Conservation (phyloP, 1,140 invertebrate genomes). For the Drosophila fuyamai region DNA sequence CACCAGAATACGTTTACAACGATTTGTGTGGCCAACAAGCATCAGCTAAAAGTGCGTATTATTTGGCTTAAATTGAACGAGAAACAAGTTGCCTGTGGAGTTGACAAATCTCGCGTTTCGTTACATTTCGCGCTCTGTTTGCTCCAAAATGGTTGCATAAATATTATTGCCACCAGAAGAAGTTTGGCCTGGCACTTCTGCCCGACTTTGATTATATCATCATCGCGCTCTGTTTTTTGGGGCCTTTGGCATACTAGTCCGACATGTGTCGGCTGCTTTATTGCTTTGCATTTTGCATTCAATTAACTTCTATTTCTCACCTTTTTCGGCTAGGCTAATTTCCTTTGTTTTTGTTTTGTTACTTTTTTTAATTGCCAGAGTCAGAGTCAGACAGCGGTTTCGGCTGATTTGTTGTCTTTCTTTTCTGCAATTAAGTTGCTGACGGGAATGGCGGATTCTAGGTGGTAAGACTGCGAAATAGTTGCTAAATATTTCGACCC, state of each 20-base stretch:
- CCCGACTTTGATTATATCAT: constrained; percentile 48
- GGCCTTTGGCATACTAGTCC: constrained; percentile 34
- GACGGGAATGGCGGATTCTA: constrained; percentile 65
- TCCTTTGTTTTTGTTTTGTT: constrained; percentile 60
- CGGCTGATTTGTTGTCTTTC: constrained; percentile 43
- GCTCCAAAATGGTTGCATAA: constrained; percentile 75
- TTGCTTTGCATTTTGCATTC: constrained; percentile 68
- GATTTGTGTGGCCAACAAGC: constrained; percentile 14
- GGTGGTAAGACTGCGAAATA: constrained; percentile 36
- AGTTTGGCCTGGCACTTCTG: constrained; percentile 38
- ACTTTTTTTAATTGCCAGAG: constrained; percentile 59
- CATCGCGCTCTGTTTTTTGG: constrained; percentile 36
- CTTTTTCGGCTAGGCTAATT: constrained; percentile 63
- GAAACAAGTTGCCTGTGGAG: constrained; percentile 62
- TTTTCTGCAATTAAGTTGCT: constrained; percentile 48
- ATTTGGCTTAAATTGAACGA: constrained; percentile 44
- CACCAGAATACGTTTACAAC: constrained; percentile 2
- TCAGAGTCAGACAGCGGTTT: constrained; percentile 12
- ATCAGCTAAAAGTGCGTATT: constrained; percentile 69
- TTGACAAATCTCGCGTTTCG: constrained; percentile 73
- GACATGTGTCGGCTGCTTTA: constrained; percentile 63
- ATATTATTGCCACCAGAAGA: constrained; percentile 40
- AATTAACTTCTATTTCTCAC: constrained; percentile 78
- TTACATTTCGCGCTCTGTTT: constrained; percentile 80
- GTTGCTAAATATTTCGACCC: constrained; percentile 75